These are phyloP conservation scores for Drosophila subquinaria DNA, from an alignment of 2,888 invertebrate species.

Conservation along the genomic window DNA sequence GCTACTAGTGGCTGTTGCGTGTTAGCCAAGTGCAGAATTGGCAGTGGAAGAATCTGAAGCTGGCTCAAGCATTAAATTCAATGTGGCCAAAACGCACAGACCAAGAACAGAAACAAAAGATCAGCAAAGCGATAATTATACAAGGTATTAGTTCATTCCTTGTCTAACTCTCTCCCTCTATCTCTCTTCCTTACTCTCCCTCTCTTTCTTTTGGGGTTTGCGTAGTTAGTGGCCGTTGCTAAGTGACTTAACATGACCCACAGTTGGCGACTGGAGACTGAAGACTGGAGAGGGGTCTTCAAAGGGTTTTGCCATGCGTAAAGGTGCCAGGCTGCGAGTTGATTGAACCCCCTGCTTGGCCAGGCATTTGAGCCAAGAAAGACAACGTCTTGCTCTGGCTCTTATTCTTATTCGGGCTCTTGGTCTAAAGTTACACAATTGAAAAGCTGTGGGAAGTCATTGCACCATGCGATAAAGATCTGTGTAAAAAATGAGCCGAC, in stretches of 20 bases:
- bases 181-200: neutral
- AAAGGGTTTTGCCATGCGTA: conserved; percentile 77
- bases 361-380: conserved; percentile 29
- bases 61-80: conserved; percentile 57
- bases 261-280: conserved; percentile 31
- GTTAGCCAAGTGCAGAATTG: conserved; percentile 51
- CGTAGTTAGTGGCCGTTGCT: conserved; percentile 57
- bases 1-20: conserved; percentile 58
- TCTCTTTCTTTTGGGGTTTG: conserved; percentile 5
- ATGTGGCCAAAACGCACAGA: conserved; percentile 63
- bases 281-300: conserved; percentile 21
- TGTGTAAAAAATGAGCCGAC: conserved; percentile 47
- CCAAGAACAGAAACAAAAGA: conserved; percentile 56
- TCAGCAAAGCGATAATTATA: conserved; percentile 80
- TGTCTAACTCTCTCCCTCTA: neutral
- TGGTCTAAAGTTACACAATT: conserved; percentile 62
- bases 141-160: conserved; percentile 71
- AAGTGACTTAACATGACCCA: conserved; percentile 76
- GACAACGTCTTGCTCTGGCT: neutral
- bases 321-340: conserved; percentile 80
- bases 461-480: conserved; percentile 65
- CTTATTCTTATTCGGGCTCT: neutral
- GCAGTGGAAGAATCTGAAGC: conserved; percentile 31
- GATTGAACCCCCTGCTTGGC: conserved; percentile 65
- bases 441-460: conserved; percentile 70